Percentiles rank a stretch among this genome's conserved stretches.
Conservation (phyloP, 2,797 vertebrate genomes). For the Melanotaenia trifasciata region DNA sequence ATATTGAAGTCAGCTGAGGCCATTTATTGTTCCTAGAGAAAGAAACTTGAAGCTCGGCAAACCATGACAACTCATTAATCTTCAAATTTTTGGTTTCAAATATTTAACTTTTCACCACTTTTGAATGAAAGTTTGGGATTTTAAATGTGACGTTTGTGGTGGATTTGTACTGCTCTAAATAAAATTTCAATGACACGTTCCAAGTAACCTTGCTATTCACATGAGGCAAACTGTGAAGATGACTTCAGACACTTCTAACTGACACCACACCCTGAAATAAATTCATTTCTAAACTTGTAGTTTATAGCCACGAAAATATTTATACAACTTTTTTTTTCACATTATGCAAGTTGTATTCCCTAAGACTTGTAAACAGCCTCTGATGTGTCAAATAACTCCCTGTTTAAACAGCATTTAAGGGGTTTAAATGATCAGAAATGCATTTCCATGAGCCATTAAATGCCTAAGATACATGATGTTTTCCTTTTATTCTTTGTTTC, state of each 20-base stretch:
- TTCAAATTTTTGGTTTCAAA: conserved; percentile 8
- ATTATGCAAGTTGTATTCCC: conserved; percentile 5
- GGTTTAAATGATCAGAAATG: conserved; percentile 10
- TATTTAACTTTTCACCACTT: conserved; percentile 9
- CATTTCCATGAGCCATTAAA: conserved; percentile 1
- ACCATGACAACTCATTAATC: background rate
- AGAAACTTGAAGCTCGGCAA: background rate
- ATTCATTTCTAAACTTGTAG: conserved; percentile 5
- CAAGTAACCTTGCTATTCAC: background rate
- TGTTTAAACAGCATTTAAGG: conserved; percentile 10
- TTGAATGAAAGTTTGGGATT: conserved; percentile 5
- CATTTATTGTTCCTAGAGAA: conserved; percentile 8
- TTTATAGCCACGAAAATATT: conserved; percentile 8
- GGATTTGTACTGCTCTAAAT: no score
- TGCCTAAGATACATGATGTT: conserved; percentile 9
- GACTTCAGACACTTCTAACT: conserved; percentile 2
- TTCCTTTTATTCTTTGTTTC: conserved; percentile 21
- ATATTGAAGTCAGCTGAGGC: background rate
- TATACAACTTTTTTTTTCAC: conserved; percentile 13
- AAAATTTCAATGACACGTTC: no score
- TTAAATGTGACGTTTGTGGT: conserved; percentile 1
- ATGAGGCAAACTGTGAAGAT: conserved; percentile 10
- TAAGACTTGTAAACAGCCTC: conserved; percentile 21
- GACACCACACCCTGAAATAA: background rate
- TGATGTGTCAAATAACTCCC: conserved; percentile 2